A percentile compares a stretch with the other conserved stretches of the same genome.
phyloP scores from a whole-genome alignment of 2,888 invertebrate species.

The Agonopterix heracliana region DNA sequence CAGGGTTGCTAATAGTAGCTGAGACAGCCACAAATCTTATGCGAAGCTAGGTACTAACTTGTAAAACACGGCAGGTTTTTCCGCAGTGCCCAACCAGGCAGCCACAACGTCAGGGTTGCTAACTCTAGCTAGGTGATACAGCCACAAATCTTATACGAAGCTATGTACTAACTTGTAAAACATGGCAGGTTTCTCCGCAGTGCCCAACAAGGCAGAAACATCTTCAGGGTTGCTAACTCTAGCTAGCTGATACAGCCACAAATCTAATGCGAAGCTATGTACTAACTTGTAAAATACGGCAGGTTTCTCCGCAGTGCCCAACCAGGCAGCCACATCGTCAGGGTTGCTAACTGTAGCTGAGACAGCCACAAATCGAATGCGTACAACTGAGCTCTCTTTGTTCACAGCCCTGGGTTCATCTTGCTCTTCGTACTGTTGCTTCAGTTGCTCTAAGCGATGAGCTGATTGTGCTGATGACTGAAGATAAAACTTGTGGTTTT shows the following conservation, averaged over 20 bases:
- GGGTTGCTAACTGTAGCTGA: slow-evolving; percentile 89
- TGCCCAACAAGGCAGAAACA: slow-evolving; percentile 82
- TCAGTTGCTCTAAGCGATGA: slow-evolving; percentile 52
- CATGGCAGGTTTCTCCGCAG: slow-evolving; percentile 57
- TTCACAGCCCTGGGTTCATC: slow-evolving; percentile 9
- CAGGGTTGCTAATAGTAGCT: slow-evolving; percentile 86
- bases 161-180: slow-evolving; percentile 62
- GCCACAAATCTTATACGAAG: neutral
- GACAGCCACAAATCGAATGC: slow-evolving; percentile 82
- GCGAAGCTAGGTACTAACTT: slow-evolving; percentile 28
- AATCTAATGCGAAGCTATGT: slow-evolving; percentile 69
- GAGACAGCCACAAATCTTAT: slow-evolving; percentile 85
- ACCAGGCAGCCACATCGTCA: slow-evolving; percentile 84
- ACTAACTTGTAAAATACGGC: slow-evolving; percentile 73
- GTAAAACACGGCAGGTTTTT: slow-evolving; percentile 15
- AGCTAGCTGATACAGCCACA: slow-evolving; percentile 87
- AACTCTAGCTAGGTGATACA: too few species aligned
- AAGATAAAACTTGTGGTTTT: neutral
- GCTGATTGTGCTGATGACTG: slow-evolving; percentile 57
- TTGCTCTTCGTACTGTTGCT: slow-evolving; percentile 33
- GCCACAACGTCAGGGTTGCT: too few species aligned
- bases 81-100: slow-evolving; percentile 49
- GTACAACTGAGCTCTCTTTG: slow-evolving; percentile 23
- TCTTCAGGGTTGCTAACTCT: slow-evolving; percentile 87
- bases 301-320: slow-evolving; percentile 65